Evolutionary conservation across 2,113 vertebrate species (phyloP).

Genomic region (Stomatorhinus ivindoensis): DNA sequence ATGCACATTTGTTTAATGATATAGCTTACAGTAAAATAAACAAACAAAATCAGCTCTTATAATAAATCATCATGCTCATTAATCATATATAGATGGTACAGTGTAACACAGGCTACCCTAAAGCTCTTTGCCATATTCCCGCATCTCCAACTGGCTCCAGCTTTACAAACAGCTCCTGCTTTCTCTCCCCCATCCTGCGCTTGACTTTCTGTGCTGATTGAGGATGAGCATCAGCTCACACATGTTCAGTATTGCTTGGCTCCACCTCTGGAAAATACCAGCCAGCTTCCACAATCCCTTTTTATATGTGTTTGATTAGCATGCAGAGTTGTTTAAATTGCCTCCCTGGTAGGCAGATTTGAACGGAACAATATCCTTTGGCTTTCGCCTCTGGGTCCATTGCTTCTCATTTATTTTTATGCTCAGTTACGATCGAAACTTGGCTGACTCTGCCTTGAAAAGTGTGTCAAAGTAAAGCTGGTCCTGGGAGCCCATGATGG

Average conservation of each 20-base stretch:
- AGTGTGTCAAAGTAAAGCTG: background rate
- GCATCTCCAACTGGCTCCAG: background rate
- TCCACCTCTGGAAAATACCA: background rate
- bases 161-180: background rate
- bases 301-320: background rate
- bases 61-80: background rate
- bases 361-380: background rate
- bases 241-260: background rate
- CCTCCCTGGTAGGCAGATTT: constrained; percentile 1
- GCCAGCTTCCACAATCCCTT: background rate
- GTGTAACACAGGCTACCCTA: background rate
- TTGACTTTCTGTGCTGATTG: background rate
- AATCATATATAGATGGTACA: background rate
- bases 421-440: background rate
- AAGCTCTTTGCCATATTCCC: background rate
- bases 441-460: background rate
- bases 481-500: background rate
- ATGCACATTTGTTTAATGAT: background rate
- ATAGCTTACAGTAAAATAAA: background rate
- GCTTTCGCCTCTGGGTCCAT: background rate
- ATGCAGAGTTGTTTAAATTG: constrained; percentile 7
- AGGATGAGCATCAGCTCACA: background rate
- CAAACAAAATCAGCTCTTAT: background rate
- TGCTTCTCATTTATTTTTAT: constrained; percentile 7
- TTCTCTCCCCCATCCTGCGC: background rate